Conservation (phyloP, 2,797 vertebrate species). For the Parauchenoglanis ngamensis region DNA sequence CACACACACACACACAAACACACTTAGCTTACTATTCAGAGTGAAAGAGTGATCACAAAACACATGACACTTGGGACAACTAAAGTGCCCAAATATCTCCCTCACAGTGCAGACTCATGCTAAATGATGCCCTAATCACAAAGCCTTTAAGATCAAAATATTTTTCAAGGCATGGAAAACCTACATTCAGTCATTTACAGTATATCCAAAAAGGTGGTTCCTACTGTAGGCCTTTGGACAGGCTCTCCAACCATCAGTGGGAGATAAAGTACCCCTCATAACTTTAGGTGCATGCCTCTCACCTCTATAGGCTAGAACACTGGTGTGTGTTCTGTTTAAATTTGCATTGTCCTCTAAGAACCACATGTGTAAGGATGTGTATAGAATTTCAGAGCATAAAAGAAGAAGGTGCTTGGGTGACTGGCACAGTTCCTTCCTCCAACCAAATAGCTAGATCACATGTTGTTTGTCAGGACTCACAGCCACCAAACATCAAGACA, state of each 20-base stretch:
- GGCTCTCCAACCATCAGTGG: neutral
- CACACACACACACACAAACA: neutral
- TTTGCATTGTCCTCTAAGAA: neutral
- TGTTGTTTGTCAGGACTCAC: neutral
- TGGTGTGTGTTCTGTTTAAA: neutral
- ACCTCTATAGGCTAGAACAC: neutral
- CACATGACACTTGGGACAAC: neutral
- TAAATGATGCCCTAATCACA: neutral
- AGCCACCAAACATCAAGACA: neutral
- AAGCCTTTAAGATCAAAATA: neutral
- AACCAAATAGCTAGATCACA: neutral
- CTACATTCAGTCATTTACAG: neutral
- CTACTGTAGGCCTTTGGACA: neutral
- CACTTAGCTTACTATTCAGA: neutral
- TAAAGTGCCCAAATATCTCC: neutral
- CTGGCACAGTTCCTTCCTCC: neutral
- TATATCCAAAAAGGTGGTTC: neutral
- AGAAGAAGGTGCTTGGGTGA: neutral
- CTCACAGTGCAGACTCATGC: neutral
- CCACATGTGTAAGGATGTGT: neutral
- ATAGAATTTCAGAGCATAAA: neutral
- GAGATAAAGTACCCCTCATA: neutral
- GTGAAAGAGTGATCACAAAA: neutral
- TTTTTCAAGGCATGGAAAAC: neutral
- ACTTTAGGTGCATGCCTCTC: neutral